Conservation (phyloP, 2,797 vertebrate species). For the Smutsia gigantea region DNA sequence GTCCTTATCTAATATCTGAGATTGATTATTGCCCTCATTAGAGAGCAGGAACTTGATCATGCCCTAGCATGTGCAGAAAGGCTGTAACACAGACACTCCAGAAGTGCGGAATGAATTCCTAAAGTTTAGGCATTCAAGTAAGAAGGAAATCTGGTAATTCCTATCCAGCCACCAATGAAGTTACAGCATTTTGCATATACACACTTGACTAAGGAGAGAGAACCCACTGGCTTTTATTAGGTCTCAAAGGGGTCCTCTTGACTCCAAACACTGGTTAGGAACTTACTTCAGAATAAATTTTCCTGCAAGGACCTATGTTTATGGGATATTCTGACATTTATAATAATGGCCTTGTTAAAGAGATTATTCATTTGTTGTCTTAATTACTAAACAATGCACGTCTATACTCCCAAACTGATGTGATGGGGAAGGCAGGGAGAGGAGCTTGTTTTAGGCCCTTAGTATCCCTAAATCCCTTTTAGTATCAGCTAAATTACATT, state of each 20-base stretch:
- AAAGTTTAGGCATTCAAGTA: not conserved
- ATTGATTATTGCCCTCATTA: not conserved
- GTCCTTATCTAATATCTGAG: not conserved
- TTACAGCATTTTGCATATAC: not conserved
- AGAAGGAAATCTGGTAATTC: not conserved
- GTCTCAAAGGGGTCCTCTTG: not conserved
- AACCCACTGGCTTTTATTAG: not conserved
- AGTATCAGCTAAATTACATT: not conserved
- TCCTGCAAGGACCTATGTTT: not conserved
- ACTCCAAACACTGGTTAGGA: not conserved
- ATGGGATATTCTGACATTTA: not conserved
- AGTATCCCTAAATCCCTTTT: not conserved
- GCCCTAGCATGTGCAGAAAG: not conserved
- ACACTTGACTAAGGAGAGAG: not conserved
- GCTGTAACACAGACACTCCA: not conserved
- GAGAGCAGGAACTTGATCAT: not conserved
- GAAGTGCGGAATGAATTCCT: not conserved
- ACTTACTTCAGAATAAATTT: not conserved
- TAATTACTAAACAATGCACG: not conserved
- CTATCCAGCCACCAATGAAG: not conserved
- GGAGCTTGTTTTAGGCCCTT: not conserved
- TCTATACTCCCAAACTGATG: not conserved
- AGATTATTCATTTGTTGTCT: not conserved
- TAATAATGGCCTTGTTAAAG: not conserved
- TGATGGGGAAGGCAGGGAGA: not conserved